Evolutionary conservation across 2,797 vertebrate genomes (phyloP).

Genomic region (Synanceia verrucosa): DNA sequence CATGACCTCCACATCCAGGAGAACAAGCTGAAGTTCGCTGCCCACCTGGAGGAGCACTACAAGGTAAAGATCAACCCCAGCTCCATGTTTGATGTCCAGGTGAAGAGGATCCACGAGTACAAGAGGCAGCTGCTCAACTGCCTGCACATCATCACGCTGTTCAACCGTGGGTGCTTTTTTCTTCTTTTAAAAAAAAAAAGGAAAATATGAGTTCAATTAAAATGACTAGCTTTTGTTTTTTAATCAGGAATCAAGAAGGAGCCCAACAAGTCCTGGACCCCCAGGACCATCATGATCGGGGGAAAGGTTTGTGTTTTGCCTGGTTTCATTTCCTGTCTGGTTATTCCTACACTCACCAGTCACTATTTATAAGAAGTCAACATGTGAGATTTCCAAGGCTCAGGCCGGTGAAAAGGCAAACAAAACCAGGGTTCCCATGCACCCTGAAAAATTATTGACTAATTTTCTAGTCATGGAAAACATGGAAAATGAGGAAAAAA

Average conservation of each 20-base stretch:
- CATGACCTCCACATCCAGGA: conserved; percentile 77
- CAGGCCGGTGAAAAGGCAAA: too few relatives aligned
- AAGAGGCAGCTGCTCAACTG: conserved; percentile 94
- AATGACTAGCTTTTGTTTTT: neutral
- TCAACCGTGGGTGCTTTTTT: conserved; percentile 82
- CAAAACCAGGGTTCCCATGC: too few relatives aligned
- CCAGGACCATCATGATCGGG: conserved; percentile 92
- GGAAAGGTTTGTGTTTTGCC: too few relatives aligned
- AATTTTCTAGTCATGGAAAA: too few relatives aligned
- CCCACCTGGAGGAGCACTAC: conserved; percentile 86
- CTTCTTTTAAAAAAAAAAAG: neutral
- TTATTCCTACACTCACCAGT: too few relatives aligned
- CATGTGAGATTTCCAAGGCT: too few relatives aligned
- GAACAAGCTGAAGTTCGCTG: conserved; percentile 92
- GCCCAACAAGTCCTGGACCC: conserved; percentile 86
- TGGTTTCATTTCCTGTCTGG: too few relatives aligned
- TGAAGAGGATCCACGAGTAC: conserved; percentile 96
- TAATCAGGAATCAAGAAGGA: conserved; percentile 89
- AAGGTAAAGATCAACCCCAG: conserved; percentile 90
- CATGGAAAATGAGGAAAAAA: too few relatives aligned
- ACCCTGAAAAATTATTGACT: too few relatives aligned
- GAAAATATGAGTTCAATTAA: accelerated
- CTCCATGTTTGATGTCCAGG: conserved; percentile 93
- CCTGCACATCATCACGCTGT: conserved; percentile 91
- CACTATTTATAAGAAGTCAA: too few relatives aligned